Evolutionary conservation across 2,113 vertebrate genomes (phyloP), one percentile per base, ranked within the genome.

Genomic region (Labeo catla): DNA sequence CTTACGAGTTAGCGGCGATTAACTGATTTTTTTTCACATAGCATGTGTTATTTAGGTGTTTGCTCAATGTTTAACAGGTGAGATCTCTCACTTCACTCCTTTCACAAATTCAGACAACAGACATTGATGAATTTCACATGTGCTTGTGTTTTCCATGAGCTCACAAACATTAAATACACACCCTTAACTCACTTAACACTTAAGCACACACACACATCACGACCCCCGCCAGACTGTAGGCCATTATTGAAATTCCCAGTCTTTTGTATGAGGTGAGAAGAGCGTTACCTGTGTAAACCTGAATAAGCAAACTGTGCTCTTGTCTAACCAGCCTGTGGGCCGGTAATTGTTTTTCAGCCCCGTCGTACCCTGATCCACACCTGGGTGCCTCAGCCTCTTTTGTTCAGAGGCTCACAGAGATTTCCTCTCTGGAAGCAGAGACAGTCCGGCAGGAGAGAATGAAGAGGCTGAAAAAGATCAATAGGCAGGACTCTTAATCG

Each of bases 401-500:
- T 34, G 72, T 93, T 84, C 92, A 93, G 39, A 92, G 93, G 83
- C 90, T 95, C 59, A 90, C 92, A 2, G 93, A 95, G 89, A 92
- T 95, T 68, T 93, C 94, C 6, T 91, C 87, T 45, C 70, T 95
- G 89, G 92, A 94, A 82, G 91, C 86, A 0, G 93, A 95, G 73
- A 93, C 94, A 0, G 89, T 93, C 16, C 89, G 91, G 15, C 91
- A 95, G 47, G 94, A 96, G 59, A 95, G 91, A 83, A 81, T 92
- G 7, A 93, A 90, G 90, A 94, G 92, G 89, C 89, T 90, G 54
- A 93, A 86, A 85, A 94, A 92, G 84, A 85, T 65, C 36, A 86
- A 78, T 89, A 94, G 91, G 68, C 87, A 86, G 57, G 88, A 93
- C 11, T 92, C 91, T 84, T 94, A 92, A 93, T 90, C 88, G 89